Percentiles rank a stretch among this genome's conserved stretches.
These are phyloP conservation scores for Nyctalus aviator DNA, from an alignment of 2,797 vertebrate species.

Conservation along the genomic window DNA sequence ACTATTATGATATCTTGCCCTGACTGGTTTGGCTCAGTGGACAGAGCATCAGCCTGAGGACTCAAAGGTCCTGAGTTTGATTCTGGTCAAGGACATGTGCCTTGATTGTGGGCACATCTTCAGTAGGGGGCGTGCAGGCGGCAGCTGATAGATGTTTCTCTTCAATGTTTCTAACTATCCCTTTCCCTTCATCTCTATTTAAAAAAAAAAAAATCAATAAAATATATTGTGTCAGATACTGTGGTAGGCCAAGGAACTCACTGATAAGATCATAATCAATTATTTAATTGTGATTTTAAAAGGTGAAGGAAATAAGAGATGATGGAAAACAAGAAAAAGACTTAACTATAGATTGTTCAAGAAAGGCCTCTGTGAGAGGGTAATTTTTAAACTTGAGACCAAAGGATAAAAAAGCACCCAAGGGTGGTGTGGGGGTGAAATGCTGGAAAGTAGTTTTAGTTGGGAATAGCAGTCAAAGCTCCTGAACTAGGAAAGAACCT, in stretches of 20 bases:
- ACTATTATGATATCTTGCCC: background rate
- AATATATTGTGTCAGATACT: background rate
- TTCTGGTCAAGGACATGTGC: no score
- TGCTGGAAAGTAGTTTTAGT: background rate
- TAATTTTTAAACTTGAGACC: conserved; percentile 3
- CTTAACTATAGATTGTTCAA: background rate
- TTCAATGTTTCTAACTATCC: no score
- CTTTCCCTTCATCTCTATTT: no score
- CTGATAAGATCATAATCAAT: background rate
- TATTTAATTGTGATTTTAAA: conserved; percentile 41
- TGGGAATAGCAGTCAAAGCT: background rate
- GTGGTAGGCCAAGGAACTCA: background rate
- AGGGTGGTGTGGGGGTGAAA: background rate
- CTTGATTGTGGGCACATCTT: no score
- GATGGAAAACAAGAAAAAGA: conserved; percentile 37
- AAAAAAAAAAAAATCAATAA: background rate
- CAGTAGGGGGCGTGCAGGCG: no score
- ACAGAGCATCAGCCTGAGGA: no score
- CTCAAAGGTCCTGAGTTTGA: no score
- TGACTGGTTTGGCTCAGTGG: no score
- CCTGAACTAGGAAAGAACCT: conserved; percentile 2
- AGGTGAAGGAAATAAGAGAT: background rate
- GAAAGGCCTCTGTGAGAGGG: background rate
- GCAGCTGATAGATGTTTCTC: no score
- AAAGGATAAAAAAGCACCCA: background rate